Conservation (phyloP, 2,888 invertebrate species). For the Lasioglossum leucozonium region DNA sequence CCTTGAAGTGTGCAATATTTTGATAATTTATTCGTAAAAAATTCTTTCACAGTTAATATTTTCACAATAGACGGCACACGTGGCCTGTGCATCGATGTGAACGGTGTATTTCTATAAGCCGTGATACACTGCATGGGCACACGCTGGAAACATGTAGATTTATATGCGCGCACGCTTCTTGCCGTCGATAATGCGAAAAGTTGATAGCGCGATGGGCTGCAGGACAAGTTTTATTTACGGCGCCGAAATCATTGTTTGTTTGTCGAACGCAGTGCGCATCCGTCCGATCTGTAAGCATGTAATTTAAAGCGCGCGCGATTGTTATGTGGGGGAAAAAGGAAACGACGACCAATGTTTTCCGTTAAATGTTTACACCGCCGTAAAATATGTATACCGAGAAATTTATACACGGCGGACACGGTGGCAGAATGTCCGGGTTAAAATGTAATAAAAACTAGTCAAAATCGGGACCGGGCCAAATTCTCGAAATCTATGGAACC, state of each 20-base stretch:
- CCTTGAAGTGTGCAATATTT: not conserved
- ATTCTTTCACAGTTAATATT: constrained; percentile 24
- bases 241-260: constrained; percentile 20
- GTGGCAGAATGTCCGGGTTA: not conserved
- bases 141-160: constrained; percentile 41
- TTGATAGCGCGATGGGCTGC: constrained; percentile 20
- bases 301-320: not conserved
- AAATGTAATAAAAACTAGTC: not conserved
- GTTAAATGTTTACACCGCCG: not conserved
- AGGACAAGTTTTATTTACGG: constrained; percentile 34
- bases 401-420: not conserved
- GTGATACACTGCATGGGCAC: not conserved
- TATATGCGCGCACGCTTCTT: constrained; percentile 42
- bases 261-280: not conserved
- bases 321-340: not conserved
- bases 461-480: not conserved
- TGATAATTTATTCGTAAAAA: not conserved
- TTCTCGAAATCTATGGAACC: not conserved
- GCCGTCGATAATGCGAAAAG: constrained; percentile 38
- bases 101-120: not conserved
- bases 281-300: not conserved
- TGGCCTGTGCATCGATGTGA: not conserved
- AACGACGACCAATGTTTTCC: constrained; percentile 9
- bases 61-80: not conserved
- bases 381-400: not conserved